Percentiles rank a stretch among this genome's conserved stretches.
Conservation (phyloP, 2,113 vertebrate species). For the Macroglossus sobrinus region DNA sequence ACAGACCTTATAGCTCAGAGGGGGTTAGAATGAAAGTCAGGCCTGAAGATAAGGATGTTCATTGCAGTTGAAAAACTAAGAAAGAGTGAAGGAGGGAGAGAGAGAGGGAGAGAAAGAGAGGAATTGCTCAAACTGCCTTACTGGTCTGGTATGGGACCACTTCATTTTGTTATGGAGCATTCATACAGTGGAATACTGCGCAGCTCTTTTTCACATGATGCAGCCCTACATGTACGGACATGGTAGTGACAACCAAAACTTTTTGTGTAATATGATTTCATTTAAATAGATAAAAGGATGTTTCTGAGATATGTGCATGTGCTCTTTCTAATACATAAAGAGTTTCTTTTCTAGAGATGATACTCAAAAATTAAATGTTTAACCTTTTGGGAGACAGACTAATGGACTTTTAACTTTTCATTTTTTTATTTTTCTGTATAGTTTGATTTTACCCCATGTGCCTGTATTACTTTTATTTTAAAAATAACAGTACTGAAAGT, state of each 20-base stretch:
- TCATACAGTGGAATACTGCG: rapidly evolving
- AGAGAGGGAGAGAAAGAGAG: too few species aligned
- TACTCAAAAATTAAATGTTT: neutral
- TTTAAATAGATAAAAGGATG: neutral
- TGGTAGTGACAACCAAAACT: neutral
- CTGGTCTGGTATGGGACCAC: neutral
- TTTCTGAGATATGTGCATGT: neutral
- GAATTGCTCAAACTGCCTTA: neutral
- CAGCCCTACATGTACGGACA: neutral
- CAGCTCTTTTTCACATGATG: neutral
- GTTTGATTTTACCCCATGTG: neutral
- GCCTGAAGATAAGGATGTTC: neutral
- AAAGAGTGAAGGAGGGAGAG: too few species aligned
- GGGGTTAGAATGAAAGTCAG: neutral
- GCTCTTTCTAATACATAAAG: neutral
- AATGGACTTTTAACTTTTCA: neutral
- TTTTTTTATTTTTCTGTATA: neutral
- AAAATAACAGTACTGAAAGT: neutral
- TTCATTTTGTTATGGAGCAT: rapidly evolving
- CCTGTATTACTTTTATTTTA: neutral
- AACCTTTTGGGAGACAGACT: neutral
- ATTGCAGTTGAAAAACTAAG: neutral
- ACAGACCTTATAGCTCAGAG: neutral
- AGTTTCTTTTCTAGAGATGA: neutral
- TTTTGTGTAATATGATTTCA: neutral